Base-by-base conservation (phyloP, 2,888 invertebrate species). In the Coelinius sp. region DNA sequence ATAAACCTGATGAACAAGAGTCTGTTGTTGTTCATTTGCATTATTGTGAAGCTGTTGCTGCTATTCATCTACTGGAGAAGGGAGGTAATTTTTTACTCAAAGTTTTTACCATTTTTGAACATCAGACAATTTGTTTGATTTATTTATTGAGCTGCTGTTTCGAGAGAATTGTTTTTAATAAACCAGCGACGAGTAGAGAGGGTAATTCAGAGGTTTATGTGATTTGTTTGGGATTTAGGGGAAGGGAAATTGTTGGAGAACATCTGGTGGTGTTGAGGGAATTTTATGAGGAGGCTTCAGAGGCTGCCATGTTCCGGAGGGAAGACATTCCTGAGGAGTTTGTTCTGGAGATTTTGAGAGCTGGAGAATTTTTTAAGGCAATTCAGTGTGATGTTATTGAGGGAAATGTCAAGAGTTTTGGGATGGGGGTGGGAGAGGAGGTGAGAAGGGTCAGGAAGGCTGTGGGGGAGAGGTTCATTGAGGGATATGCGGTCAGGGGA, bases 121-220 rank as follows among this genome's bases (percentile, higher is more conserved):
- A 93, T 74, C 90, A 92, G n/a, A 94, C 95, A 0, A 90, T 97
- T 0, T 92, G 92, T 75, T 88, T 97, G 3, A 86, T 98, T 66
- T 97, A 94, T 84, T 88, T 98, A 8, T 89, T 98, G 2, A 92
- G 92, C 79, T 93, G 93, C 79, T 81, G 91, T 14, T 98, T 98
- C 85, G 84, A 90, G 31, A 89, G 92, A 83, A 92, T 98, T 0
- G 89, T 92, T 77, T 89, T 95, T 17, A 94, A 93, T 84, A 98
- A 98, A 85, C 98, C 98, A 0, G 93, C 92, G 0, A 95, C 96
- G 0, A 98, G 98, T n/a, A 95, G 96, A 84, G 93, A 94, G 82
- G 98, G 98, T 6, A 98, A 98, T 88, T 98, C 98, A 0, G 98
- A 98, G 88, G 92, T 95, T 0, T 98, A 98, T 84, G 91, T 97